Base-by-base conservation (phyloP, 2,888 invertebrate genomes). In the Venusia cambrica region DNA sequence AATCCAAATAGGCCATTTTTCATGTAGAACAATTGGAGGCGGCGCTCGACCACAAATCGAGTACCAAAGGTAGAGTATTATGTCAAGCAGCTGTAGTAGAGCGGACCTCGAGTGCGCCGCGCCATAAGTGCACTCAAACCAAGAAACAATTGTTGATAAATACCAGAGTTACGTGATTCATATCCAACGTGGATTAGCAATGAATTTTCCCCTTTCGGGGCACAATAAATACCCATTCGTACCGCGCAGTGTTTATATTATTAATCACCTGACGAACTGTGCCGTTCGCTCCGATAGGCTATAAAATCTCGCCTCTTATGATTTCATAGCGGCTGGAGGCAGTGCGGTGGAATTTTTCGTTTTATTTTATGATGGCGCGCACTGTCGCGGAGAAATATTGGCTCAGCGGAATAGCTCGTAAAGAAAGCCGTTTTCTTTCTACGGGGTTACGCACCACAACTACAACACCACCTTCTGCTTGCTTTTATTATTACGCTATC, bases 381-480 rank as follows among this genome's bases (percentile, higher is more conserved):
- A 77, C 84, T 85, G 85, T 83, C 84, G 83, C 84, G 77, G 69
- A 84, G 84, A 85, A 84, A 87, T 87, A 87, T 85, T 85, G 85
- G 87, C 81, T 85, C 81, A 73, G 72, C 78, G 83, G 76, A 87
- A 85, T 84, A 81, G 85, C 77, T 87, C 87, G 84, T 87, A 87
- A 87, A 85, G 84, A 78, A 78, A 78, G 78, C 79, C 74, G 80
- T 80, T 81, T 76, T 73, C 75, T 71, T 77, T 73, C 71, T 71
- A 75, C 79, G 73, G 73, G 70, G 80, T 73, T 78, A 83, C 83
- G 81, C 83, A 81, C 76, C 73, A 74, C 76, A 69, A 75, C 75
- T 73, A 73, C 73, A 71, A 55, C 50, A 58, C 56, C 54, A 62
- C 60, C 66, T 60, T 63, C 55, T 61, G 67, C 68, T 64, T 68